Conservation (phyloP, 2,888 invertebrate genomes). For the Agrypnus murinus region DNA sequence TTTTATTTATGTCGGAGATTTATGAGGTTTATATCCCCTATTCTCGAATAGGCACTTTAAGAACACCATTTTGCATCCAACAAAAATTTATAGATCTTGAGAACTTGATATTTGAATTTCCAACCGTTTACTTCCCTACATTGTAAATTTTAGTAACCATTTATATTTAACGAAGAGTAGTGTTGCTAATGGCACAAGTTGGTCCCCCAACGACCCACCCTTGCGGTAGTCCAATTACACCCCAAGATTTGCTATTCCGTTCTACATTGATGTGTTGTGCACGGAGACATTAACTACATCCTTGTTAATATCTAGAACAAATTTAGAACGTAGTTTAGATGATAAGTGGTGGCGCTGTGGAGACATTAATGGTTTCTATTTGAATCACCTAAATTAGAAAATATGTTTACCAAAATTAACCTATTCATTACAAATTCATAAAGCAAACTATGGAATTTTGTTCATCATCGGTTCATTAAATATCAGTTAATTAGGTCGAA, state of each 20-base stretch:
- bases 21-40: conserved; percentile 22
- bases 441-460: not conserved
- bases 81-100: conserved; percentile 25
- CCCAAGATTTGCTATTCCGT: conserved; percentile 36
- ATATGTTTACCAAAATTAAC: conserved; percentile 14
- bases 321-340: conserved; percentile 33
- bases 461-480: conserved; percentile 4
- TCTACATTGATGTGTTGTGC: conserved; percentile 35
- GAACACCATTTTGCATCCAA: conserved; percentile 26
- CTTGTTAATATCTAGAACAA: conserved; percentile 36
- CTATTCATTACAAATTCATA: conserved; percentile 8
- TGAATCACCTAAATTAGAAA: conserved; percentile 21
- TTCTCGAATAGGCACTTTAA: conserved; percentile 32
- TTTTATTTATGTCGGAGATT: conserved; percentile 31
- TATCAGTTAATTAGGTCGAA: not conserved
- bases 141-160: conserved; percentile 41
- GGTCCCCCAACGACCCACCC: conserved; percentile 55
- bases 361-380: conserved; percentile 22
- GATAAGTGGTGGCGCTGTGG: conserved; percentile 19
- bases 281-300: conserved; percentile 32
- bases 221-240: conserved; percentile 48
- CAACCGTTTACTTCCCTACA: conserved; percentile 27
- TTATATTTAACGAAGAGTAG: conserved; percentile 54
- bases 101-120: conserved; percentile 29
- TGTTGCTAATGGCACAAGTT: conserved; percentile 59